Evolutionary conservation across 1,140 invertebrate genomes (phyloP), one percentile per base, ranked within the genome.

Genomic region (Lamellibrachia luymesi): DNA sequence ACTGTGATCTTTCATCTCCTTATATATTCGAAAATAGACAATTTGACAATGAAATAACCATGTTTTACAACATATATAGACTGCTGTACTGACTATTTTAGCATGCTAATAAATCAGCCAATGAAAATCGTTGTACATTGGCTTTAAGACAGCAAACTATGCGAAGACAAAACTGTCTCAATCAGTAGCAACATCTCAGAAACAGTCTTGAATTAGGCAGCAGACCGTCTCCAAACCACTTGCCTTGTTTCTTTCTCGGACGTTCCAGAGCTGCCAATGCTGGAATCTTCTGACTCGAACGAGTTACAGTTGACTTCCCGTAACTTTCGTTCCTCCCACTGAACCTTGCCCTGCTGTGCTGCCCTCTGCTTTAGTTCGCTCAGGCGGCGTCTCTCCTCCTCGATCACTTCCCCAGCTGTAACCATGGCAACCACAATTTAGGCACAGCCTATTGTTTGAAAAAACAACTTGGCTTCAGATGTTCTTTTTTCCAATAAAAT

Each of bases 211-310:
- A 38, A 38, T 38, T 38, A 38, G 38, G 38, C 38, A 38, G 38
- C 38, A 38, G 38, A 38, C 38, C 1, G 38, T 38, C 38, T 38
- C 38, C 38, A 91, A 92, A 22, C 92, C 90, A 93, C 94, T 94
- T 93, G 94, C 95, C 95, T 95, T 93, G 94, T 96, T 95, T 96
- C 97, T 97, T 97, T 97, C 95, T 97, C 97, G 8, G 97, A 97
- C 13, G 97, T 91, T 38, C 27, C 91, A 80, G 92, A 96, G 98
- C 96, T 99, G 98, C 93, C 99, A 97, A 95, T 99, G 98, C 95
- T 98, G 98, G 96, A 99, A 99, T 96, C 99, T 98, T n/a, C 98
- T 96, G 96, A 99, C 98, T 96, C 99, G 98, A 95, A 98, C 99
- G 56, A 98, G 97, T 97, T 97, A 97, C 93, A 96, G 95, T 94